Percentiles rank a stretch among this genome's conserved stretches.
Conservation (phyloP, 2,113 vertebrate species). For the Nothoprocta pentlandii region DNA sequence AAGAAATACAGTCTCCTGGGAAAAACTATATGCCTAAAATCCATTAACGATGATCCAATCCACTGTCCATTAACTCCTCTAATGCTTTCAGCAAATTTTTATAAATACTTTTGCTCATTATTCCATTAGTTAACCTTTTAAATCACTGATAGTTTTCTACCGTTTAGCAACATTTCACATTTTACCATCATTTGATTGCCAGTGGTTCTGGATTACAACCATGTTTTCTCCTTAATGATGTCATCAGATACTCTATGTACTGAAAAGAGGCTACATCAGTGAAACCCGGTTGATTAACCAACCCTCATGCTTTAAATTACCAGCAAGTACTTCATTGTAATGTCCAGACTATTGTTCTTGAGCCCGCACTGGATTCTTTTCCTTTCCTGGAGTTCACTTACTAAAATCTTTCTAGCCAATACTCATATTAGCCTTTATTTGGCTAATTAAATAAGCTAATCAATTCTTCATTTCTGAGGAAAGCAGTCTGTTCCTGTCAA, state of each 20-base stretch:
- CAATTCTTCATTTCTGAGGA: not conserved
- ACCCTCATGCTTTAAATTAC: not conserved
- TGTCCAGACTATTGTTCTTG: not conserved
- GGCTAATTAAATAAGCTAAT: not conserved
- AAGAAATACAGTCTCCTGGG: not conserved
- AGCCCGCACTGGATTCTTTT: not conserved
- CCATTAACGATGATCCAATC: not conserved
- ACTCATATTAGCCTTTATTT: not conserved
- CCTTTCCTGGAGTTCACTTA: not conserved
- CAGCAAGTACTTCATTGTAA: not conserved
- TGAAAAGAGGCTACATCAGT: not conserved
- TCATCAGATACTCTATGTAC: not conserved
- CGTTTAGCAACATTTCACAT: not conserved
- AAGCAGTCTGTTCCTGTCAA: not conserved
- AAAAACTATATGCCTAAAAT: not conserved
- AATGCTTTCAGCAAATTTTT: not conserved
- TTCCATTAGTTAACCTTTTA: not conserved
- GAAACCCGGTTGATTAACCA: not conserved
- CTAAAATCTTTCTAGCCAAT: not conserved
- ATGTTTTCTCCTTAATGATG: not conserved
- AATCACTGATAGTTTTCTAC: not conserved
- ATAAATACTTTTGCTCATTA: not conserved
- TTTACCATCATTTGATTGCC: not conserved
- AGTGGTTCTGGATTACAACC: not conserved
- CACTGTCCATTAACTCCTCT: not conserved